Conservation (phyloP, 92 coral and sea anemone species). For the Heliopora coerulea region DNA sequence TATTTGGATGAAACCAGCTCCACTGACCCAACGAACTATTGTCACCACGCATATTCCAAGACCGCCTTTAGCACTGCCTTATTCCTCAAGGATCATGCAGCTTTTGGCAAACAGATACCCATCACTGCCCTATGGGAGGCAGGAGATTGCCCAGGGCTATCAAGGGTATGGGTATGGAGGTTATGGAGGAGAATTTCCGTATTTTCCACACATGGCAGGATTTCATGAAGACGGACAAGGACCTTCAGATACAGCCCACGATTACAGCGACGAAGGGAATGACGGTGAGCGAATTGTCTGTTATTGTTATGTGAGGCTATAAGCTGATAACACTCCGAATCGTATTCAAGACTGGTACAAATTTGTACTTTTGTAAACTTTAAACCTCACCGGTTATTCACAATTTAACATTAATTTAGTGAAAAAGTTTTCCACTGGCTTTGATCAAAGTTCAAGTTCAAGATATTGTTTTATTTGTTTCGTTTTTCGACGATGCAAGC, state of each 20-base stretch:
- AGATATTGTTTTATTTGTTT: no score
- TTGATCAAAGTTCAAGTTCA: no score
- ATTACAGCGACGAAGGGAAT: conserved; percentile 58
- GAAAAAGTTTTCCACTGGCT: no score
- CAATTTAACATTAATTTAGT: no score
- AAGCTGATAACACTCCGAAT: no score
- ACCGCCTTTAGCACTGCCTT: conserved; percentile 87
- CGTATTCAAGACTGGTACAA: no score
- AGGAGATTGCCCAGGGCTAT: conserved; percentile 37
- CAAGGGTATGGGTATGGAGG: conserved; percentile 53
- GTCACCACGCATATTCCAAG: conserved; percentile 97
- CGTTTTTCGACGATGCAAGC: no score
- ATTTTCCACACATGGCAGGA: conserved; percentile 5
- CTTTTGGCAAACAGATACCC: conserved; percentile 32
- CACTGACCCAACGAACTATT: conserved; percentile 92
- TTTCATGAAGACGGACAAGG: neutral
- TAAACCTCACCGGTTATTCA: no score
- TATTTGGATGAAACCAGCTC: conserved; percentile 91
- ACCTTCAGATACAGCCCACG: neutral
- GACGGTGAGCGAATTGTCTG: conserved; percentile 75
- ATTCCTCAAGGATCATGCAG: conserved; percentile 48
- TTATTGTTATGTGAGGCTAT: no score
- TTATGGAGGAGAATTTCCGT: conserved; percentile 16
- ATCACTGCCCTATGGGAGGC: conserved; percentile 45
- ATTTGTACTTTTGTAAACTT: no score